Base-by-base conservation (phyloP, 64 coral and sea anemone species). In the Montipora efflorescens region DNA sequence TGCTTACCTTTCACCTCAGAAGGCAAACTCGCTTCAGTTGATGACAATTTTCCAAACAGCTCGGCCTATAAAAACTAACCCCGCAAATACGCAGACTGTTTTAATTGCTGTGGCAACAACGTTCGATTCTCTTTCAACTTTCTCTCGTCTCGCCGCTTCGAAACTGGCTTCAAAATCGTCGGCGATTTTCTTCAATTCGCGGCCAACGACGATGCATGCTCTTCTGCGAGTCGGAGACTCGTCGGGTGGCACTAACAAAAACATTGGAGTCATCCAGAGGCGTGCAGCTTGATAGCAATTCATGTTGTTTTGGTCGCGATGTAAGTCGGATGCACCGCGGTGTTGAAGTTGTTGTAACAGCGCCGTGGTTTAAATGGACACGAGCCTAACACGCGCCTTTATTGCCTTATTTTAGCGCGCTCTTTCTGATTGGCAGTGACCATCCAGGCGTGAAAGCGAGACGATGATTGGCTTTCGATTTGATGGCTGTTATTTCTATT, bases 111-210 rank as follows among this genome's bases (percentile, higher is more conserved):
- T 25, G 7, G 67, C 16, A 48, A 86, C 64, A 86, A 51, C 22
- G 62, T 16, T 68, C 19, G 46, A 8, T 50, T 86, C 18, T 50
- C 46, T 18, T 23, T 82, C 25, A 14, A 14, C 0, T 48, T 8
- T 46, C 61, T 68, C 46, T 8, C 2, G 7, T 72, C 66, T 48
- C 9, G 44, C 46, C 18, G 66, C 43, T 5, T 49, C 76, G 76
- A 5, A 78, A 78, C 76, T 78, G 13, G 66, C 66, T 72, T 86
- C 82, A 3, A 86, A 48, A 67, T 86, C 82, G 11, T 86, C 82
- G 4, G 64, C 82, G 18, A 86, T 86, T 47, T 86, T 86, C 20
- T 64, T 66, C 18, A 86, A 18, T 66, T 86, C 82, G 19, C 82
- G 8, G 8, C 82, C 82, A 19, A 86, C 82, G 8, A 71, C 8